Percentiles rank a stretch among this genome's conserved stretches.
These are phyloP conservation scores for Lagocephalus sceleratus DNA, from an alignment of 2,797 vertebrate genomes.

Conservation along the genomic window DNA sequence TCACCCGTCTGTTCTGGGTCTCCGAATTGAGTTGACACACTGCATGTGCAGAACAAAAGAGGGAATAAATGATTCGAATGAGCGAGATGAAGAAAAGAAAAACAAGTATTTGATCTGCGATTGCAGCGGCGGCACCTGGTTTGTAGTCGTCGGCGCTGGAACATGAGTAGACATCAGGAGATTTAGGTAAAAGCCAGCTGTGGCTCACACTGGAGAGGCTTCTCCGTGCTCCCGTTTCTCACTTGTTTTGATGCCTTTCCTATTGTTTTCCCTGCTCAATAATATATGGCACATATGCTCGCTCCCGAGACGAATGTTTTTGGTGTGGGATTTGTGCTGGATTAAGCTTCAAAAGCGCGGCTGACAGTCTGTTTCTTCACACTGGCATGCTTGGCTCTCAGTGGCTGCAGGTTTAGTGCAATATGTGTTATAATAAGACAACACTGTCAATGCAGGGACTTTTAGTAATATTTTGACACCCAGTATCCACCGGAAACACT, in stretches of 20 bases:
- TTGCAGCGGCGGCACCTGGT: conserved; percentile 13
- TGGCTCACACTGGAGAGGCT: conserved; percentile 42
- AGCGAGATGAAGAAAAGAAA: background rate
- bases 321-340: conserved; percentile 72
- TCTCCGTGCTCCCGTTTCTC: conserved; percentile 38
- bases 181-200: conserved; percentile 53
- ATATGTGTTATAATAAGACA: conserved; percentile 43
- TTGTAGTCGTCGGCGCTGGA: conserved; percentile 26
- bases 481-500: background rate
- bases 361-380: conserved; percentile 62
- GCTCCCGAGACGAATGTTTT: conserved; percentile 64
- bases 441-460: conserved; percentile 33
- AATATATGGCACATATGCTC: conserved; percentile 72
- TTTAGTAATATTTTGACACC: conserved; percentile 19
- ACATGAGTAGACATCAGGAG: conserved; percentile 37
- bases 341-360: conserved; percentile 73
- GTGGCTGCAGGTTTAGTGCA: conserved; percentile 47
- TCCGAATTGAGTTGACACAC: too few relatives aligned
- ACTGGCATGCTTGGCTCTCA: conserved; percentile 56
- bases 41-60: too few relatives aligned
- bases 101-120: conserved; percentile 18
- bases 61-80: too few relatives aligned
- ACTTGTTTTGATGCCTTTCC: conserved; percentile 62
- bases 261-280: conserved; percentile 70
- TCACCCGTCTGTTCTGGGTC: too few relatives aligned